Percentiles rank a stretch among this genome's conserved stretches.
phyloP scores from a whole-genome alignment of 2,113 vertebrate species.

The Daubentonia madagascariensis region DNA sequence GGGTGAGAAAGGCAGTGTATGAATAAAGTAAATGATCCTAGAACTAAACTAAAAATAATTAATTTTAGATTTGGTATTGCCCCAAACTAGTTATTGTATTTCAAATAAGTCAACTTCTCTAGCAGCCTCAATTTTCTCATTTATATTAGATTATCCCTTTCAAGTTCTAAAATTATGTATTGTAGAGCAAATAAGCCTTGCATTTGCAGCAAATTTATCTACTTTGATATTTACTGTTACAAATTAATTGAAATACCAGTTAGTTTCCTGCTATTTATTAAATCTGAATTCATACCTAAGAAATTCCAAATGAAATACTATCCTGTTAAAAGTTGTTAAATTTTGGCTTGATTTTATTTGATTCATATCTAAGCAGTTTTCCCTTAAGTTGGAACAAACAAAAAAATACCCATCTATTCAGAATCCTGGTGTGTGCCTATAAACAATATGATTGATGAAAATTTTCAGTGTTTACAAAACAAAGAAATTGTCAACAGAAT shows the following conservation, averaged over 20 bases:
- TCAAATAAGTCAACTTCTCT: not conserved
- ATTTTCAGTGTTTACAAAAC: conserved; percentile 82
- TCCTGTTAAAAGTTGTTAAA: not conserved
- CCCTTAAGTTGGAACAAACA: conserved; percentile 42
- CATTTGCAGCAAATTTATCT: conserved; percentile 7
- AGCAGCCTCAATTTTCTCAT: not conserved
- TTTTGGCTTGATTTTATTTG: conserved; percentile 49
- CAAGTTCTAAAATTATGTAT: not conserved
- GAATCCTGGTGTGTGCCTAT: conserved; percentile 50
- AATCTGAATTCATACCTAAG: conserved; percentile 27
- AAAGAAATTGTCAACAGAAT: conserved; percentile 82
- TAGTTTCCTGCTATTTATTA: conserved; percentile 1
- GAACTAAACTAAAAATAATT: not conserved
- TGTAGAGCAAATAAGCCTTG: not conserved
- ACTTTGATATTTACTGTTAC: not conserved
- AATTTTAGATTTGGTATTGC: not conserved
- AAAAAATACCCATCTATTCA: conserved; percentile 18
- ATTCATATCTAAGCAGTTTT: conserved; percentile 39
- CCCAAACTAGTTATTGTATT: not conserved
- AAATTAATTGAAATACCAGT: not conserved
- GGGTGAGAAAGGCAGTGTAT: not conserved
- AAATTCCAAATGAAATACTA: conserved; percentile 46
- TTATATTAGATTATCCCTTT: not conserved
- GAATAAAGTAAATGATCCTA: not conserved
- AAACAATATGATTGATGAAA: conserved; percentile 75